Percentiles rank a stretch among this genome's conserved stretches.
phyloP scores from a whole-genome alignment of 2,797 vertebrate genomes.

The Anabacerthia variegaticeps region DNA sequence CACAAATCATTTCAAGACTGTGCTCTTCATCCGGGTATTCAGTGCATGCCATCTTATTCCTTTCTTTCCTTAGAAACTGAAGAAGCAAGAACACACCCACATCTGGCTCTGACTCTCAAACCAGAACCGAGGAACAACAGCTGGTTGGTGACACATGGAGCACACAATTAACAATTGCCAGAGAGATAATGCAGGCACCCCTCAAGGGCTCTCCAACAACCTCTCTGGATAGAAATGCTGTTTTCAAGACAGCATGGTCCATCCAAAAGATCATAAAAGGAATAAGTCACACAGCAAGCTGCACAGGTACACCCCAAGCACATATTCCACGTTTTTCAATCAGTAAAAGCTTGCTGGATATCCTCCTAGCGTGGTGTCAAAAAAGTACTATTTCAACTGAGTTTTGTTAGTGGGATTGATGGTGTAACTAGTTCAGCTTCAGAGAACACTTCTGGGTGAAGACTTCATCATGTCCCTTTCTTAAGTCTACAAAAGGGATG shows the following conservation, averaged over 20 bases:
- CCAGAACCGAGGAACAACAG: not conserved
- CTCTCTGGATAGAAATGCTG: not conserved
- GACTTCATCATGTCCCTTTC: not conserved
- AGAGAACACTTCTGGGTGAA: not conserved
- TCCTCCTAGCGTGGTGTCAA: not conserved
- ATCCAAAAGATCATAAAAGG: not conserved
- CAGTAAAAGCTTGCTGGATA: not conserved
- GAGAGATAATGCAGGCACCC: not conserved
- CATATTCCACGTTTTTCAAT: not conserved
- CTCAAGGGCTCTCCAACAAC: not conserved
- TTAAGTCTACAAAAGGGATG: not conserved
- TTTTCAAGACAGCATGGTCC: not conserved
- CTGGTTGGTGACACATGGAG: not conserved
- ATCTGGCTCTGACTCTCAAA: not conserved
- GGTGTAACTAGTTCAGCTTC: not conserved
- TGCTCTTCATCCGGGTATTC: not conserved
- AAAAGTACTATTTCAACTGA: not conserved
- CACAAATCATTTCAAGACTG: not conserved
- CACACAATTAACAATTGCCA: not conserved
- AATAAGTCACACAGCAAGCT: not conserved
- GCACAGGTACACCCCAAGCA: not conserved
- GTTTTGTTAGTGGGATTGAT: not conserved
- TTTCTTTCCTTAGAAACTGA: not conserved
- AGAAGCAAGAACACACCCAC: not conserved
- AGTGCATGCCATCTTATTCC: not conserved